These are phyloP conservation scores for Tetragnatha versicolor DNA, from an alignment of 1,140 invertebrate species.

Conservation along the genomic window DNA sequence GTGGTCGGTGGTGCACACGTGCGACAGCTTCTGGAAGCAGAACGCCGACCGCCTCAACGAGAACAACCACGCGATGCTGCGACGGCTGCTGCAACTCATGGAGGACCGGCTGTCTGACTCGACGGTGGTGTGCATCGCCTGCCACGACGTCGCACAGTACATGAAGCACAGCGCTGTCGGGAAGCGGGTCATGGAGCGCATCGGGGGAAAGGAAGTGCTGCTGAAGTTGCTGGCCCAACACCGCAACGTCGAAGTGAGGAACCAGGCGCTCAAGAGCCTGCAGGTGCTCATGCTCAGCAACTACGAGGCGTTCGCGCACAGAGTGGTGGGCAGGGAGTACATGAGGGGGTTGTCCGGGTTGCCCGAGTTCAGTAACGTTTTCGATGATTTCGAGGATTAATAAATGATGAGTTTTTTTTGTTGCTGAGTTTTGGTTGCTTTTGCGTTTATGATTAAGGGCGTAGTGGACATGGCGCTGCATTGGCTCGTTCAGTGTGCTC, in stretches of 20 bases:
- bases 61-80: conserved; percentile 19
- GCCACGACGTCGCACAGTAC: conserved; percentile 28
- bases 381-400: no score
- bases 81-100: no score
- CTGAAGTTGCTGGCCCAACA: neutral
- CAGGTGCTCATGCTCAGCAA: conserved; percentile 27
- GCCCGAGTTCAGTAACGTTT: no score
- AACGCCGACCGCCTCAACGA: conserved; percentile 23
- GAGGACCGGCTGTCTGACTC: no score
- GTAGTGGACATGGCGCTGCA: no score
- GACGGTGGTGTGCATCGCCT: neutral
- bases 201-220: conserved; percentile 27
- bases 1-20: conserved; percentile 35
- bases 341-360: neutral
- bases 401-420: no score
- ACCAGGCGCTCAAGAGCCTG: conserved; percentile 11
- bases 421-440: no score
- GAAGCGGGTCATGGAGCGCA: neutral
- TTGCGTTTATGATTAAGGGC: no score
- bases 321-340: neutral
- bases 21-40: conserved; percentile 18
- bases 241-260: conserved; percentile 1
- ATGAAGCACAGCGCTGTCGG: conserved; percentile 2
- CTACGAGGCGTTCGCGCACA: neutral
- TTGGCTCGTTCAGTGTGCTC: no score